Evolutionary conservation across 2,888 invertebrate species (phyloP), one percentile per base, ranked within the genome.

Genomic region (Amphipoea oculea): DNA sequence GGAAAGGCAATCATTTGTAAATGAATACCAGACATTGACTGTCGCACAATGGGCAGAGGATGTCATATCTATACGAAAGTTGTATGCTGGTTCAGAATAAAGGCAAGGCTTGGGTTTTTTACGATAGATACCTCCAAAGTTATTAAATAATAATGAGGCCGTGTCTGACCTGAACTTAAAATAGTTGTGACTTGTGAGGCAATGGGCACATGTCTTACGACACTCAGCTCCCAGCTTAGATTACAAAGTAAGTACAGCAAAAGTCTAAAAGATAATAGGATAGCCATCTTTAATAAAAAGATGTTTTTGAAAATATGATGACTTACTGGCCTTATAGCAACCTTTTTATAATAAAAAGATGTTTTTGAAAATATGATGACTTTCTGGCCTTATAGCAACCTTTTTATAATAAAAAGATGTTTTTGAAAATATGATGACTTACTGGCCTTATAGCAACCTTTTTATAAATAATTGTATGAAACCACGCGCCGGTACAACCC

Each of bases 1-100:
- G 67, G 71, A 82, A 77, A 71, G 14, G 48, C 62, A 45, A 71
- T 82, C 23, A 77, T 68, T 14, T 63, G 36, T 20, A 57, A 54
- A 40, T 68, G 14, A 77, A 71, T 67, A 1, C 40, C 29, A 54
- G 45, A 40, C 54, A 48, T 14, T 40, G 48, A 14, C 14, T 23
- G 54, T 51, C 4, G 9, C 67, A 14, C 36, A 6, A 12, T 2
- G 12, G 12, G 12, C 78, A 17, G 20, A n/a, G 1, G 29, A 23
- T 9, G 48, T 2, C 29, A 12, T 23, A 40, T 11, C 11, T 17
- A 20, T n/a, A 29, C 7, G 2, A 29, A 40, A 20, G 0, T 23
- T 23, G 11, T 23, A n/a, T 12, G n/a, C 57, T 1, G 11, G 11
- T 60, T n/a, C n/a, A 60, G n/a, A 11, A 60, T 60, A 57, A 57